A percentile compares a stretch with the other conserved stretches of the same genome.
Evolutionary conservation across 2,797 vertebrate species (phyloP).

Genomic region (Holocentrus rufus): DNA sequence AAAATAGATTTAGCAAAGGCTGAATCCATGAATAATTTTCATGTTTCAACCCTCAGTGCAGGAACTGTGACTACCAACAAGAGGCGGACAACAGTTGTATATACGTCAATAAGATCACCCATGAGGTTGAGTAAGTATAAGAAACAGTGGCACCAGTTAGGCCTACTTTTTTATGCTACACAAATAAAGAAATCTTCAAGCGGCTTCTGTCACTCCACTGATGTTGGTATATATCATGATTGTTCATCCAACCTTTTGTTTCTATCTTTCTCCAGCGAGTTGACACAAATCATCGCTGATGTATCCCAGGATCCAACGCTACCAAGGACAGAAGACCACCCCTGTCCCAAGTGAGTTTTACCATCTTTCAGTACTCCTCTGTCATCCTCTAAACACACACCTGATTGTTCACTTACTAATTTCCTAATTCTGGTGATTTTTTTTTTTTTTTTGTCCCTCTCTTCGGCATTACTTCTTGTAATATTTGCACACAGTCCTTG

Average conservation of each 20-base stretch:
- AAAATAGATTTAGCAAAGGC: too few species aligned
- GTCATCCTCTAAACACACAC: neutral
- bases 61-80: constrained; percentile 96
- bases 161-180: neutral
- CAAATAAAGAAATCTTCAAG: too few species aligned
- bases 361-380: neutral
- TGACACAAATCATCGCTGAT: constrained; percentile 96
- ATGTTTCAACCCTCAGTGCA: constrained; percentile 81
- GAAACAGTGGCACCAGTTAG: neutral
- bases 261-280: constrained; percentile 80
- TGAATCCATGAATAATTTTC: too few species aligned
- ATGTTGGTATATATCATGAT: neutral
- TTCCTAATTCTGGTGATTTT: too few species aligned
- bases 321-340: constrained; percentile 93
- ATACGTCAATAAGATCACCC: constrained; percentile 97
- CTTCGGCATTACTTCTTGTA: too few species aligned
- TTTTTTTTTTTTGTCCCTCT: too few species aligned
- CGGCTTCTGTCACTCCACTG: neutral
- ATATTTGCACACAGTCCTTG: too few species aligned
- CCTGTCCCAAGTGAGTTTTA: constrained; percentile 90
- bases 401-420: neutral
- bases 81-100: constrained; percentile 98
- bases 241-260: neutral
- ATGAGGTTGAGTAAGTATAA: constrained; percentile 94
- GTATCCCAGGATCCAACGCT: constrained; percentile 94